Base-by-base conservation (phyloP, 2,888 invertebrate genomes). In the Pecten maximus region DNA sequence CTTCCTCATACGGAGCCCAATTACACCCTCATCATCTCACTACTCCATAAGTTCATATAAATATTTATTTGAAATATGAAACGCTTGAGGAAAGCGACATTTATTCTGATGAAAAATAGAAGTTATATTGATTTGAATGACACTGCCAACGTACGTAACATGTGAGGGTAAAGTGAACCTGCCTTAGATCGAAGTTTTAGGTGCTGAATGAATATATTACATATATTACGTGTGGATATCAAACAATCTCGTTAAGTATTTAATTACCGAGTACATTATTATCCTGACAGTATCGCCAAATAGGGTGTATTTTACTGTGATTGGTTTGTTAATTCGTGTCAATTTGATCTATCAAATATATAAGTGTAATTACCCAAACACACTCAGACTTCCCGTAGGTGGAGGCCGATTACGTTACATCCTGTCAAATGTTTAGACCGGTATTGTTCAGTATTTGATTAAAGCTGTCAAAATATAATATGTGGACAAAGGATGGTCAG, bases 321-420 rank as follows among this genome's bases (percentile, higher is more conserved):
- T 74, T n/a, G 16, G 28, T 28, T 12, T 74, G 60, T 35, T 74
- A 28, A 28, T 74, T 35, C 23, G 74, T 74, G 74, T 74, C 74
- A 74, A 28, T 74, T 35, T 28, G 28, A 6, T 28, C 74, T 35
- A 28, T 74, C 74, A 8, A 35, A 35, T 8, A 12, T 74, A 74
- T 15, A 74, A 74, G 23, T 35, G 3, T 28, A 35, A 23, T 74
- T 74, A 74, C 28, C 4, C 2, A 0, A 74, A 74, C 28, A 74
- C 35, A 74, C 35, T 23, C 74, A 35, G 23, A 35, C 74, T 74
- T 1, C 74, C 74, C 74, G n/a, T 35, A 35, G 74, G 74, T 74
- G 74, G 74, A 28, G 74, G 74, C 74, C 74, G 19, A 28, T 74
- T 74, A 74, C 74, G 74, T 74, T 74, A 35, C 74, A 8, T 74